phyloP scores from a whole-genome alignment of 2,113 vertebrate species.

The Clarias magur region DNA sequence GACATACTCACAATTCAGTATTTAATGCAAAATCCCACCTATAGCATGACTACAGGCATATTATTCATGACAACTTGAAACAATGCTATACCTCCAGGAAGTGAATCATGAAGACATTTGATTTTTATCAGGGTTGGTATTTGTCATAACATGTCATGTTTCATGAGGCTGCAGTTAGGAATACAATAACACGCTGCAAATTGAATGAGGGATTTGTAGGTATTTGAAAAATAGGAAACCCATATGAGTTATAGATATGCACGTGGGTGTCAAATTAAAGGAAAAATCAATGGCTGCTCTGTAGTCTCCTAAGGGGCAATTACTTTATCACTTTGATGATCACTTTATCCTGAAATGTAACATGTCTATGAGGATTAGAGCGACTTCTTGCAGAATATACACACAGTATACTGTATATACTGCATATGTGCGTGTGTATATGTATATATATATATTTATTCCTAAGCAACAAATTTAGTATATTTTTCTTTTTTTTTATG shows the following conservation, averaged over 20 bases:
- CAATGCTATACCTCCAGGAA: neutral
- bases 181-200: neutral
- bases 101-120: constrained; percentile 49
- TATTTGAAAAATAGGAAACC: neutral
- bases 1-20: neutral
- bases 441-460: too few relatives aligned
- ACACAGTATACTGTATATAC: too few relatives aligned
- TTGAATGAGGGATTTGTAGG: neutral
- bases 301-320: too few relatives aligned
- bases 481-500: too few relatives aligned
- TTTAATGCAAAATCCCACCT: too few relatives aligned
- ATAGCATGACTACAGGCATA: too few relatives aligned
- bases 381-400: neutral
- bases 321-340: neutral
- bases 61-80: neutral
- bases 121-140: constrained; percentile 61
- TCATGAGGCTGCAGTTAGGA: neutral
- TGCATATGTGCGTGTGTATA: too few relatives aligned
- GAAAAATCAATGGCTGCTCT: neutral
- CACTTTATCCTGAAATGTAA: neutral
- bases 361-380: neutral
- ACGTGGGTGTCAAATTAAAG: neutral
- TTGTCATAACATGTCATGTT: constrained; percentile 50
- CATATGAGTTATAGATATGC: neutral
- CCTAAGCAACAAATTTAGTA: too few relatives aligned